Percentiles rank a stretch among this genome's conserved stretches.
Evolutionary conservation across 2,888 invertebrate species (phyloP).

Genomic region (Clunio marinus): DNA sequence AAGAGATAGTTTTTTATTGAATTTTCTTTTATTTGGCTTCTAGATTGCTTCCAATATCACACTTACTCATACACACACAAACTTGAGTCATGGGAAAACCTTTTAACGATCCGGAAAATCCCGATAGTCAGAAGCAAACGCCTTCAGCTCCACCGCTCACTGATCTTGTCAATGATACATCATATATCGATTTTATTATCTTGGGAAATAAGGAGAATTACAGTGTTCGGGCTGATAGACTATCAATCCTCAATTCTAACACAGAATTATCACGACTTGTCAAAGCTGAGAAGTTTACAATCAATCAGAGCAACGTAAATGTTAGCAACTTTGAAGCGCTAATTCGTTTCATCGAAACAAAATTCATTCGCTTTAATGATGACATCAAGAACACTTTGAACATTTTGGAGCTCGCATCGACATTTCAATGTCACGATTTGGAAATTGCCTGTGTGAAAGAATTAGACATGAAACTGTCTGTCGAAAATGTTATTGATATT

Average conservation of each 20-base stretch:
- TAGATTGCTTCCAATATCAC: too few relatives aligned
- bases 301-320: slow-evolving; percentile 25
- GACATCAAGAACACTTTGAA: slow-evolving; percentile 49
- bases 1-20: too few relatives aligned
- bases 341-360: slow-evolving; percentile 48
- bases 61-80: too few relatives aligned
- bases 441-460: slow-evolving; percentile 51
- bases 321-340: slow-evolving; percentile 34
- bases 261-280: slow-evolving; percentile 31
- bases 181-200: slow-evolving; percentile 22
- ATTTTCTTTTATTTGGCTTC: too few relatives aligned
- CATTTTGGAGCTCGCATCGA: slow-evolving; percentile 50
- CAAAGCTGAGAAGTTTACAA: slow-evolving; percentile 14
- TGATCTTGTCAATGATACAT: background rate
- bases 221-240: slow-evolving; percentile 27
- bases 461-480: slow-evolving; percentile 49
- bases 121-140: background rate
- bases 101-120: slow-evolving; percentile 4
- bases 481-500: slow-evolving; percentile 50
- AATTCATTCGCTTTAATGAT: slow-evolving; percentile 50
- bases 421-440: slow-evolving; percentile 51
- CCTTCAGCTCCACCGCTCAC: slow-evolving; percentile 17
- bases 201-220: slow-evolving; percentile 34
- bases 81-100: slow-evolving; percentile 31
- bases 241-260: slow-evolving; percentile 34